Evolutionary conservation across 2,888 invertebrate species (phyloP).

Genomic region (Monoplex corrugatus): DNA sequence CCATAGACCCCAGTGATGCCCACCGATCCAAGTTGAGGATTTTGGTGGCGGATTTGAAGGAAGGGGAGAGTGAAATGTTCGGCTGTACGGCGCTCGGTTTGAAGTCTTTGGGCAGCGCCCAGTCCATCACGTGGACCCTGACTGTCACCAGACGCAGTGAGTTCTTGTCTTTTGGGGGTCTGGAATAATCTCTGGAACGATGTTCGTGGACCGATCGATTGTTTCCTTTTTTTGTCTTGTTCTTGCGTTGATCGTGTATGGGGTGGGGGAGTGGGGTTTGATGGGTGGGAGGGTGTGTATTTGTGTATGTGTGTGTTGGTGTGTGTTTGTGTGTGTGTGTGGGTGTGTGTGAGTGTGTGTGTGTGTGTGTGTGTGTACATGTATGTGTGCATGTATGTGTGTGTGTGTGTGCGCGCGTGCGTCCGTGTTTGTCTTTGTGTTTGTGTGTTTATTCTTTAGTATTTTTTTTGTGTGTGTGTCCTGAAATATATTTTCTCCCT

Average conservation of each 20-base stretch:
- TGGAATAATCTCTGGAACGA: neutral
- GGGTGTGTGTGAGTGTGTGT: no score
- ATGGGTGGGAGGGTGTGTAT: no score
- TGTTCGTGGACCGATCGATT: neutral
- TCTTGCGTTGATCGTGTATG: no score
- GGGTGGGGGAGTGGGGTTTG: no score
- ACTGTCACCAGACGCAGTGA: slow-evolving; percentile 10
- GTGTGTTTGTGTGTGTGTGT: no score
- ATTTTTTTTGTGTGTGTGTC: no score
- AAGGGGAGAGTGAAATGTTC: slow-evolving; percentile 11
- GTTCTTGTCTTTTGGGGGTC: neutral
- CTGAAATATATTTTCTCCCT: no score
- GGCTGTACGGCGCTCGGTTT: neutral
- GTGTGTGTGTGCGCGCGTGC: no score
- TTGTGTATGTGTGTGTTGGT: no score
- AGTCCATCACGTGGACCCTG: neutral
- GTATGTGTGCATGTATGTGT: no score
- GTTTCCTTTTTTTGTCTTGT: neutral
- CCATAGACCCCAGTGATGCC: neutral
- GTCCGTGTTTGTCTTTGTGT: no score
- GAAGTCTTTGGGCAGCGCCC: neutral
- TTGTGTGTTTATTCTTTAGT: no score
- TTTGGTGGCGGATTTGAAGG: slow-evolving; percentile 1
- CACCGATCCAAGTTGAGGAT: neutral
- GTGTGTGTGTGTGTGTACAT: neutral